Conservation (phyloP, 2,888 invertebrate species). For the Sinotaia quadrata region DNA sequence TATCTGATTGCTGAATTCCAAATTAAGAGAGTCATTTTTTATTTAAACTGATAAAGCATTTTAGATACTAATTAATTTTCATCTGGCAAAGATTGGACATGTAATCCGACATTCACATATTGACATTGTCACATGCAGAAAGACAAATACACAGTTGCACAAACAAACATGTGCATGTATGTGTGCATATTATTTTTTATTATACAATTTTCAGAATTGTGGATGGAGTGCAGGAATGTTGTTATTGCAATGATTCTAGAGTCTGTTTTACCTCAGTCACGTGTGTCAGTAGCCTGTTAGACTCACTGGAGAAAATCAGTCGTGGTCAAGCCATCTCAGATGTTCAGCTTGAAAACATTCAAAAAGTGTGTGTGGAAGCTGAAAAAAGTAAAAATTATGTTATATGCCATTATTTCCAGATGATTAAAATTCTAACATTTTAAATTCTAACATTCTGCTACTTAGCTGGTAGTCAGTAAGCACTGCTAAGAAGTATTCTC, state of each 20-base stretch:
- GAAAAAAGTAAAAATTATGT: conserved; percentile 14
- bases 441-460: not conserved
- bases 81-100: too few species aligned
- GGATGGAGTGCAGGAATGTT: conserved; percentile 93
- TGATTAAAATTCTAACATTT: not conserved
- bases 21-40: too few species aligned
- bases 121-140: too few species aligned
- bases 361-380: conserved; percentile 14
- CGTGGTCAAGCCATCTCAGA: conserved; percentile 79
- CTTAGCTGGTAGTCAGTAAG: too few species aligned
- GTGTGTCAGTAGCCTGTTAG: conserved; percentile 79
- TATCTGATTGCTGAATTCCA: too few species aligned
- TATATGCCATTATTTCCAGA: not conserved
- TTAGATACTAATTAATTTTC: too few species aligned
- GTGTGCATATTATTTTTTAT: not conserved
- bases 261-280: conserved; percentile 69
- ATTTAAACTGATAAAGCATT: too few species aligned
- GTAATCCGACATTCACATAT: too few species aligned
- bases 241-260: conserved; percentile 82
- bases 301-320: conserved; percentile 86
- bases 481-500: not conserved
- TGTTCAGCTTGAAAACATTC: conserved; percentile 9
- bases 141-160: too few species aligned
- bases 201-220: conserved; percentile 79
- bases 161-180: not conserved